phyloP scores from a whole-genome alignment of 2,797 vertebrate species.

The Euphonia xanthogaster region DNA sequence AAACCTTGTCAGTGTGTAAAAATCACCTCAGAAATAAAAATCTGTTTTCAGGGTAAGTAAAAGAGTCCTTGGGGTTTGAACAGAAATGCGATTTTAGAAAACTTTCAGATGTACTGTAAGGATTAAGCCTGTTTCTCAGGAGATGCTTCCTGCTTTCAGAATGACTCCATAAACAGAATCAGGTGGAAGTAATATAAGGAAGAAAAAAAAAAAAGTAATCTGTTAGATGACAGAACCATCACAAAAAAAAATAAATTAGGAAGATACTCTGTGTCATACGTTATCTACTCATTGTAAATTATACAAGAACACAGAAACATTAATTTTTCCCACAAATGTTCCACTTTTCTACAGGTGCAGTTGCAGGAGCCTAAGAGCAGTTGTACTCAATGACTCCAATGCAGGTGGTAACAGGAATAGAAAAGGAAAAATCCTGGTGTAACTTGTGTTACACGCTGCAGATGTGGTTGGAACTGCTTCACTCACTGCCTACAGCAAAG shows the following conservation, averaged over 20 bases:
- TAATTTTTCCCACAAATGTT: not conserved
- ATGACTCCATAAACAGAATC: not conserved
- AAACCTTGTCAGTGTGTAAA: not conserved
- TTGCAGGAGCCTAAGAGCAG: not conserved
- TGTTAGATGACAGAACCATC: not conserved
- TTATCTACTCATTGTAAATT: not conserved
- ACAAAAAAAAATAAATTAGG: not conserved
- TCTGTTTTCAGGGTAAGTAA: not conserved
- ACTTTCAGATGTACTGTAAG: not conserved
- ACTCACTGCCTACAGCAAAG: not conserved
- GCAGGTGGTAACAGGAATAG: not conserved
- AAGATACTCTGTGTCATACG: not conserved
- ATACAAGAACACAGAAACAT: not conserved
- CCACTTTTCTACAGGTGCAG: not conserved
- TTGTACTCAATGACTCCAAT: not conserved
- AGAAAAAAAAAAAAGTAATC: not conserved
- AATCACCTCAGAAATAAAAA: not conserved
- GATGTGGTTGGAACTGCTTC: not conserved
- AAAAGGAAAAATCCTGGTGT: not conserved
- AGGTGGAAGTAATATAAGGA: not conserved
- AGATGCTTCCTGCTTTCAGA: not conserved
- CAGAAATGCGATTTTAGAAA: not conserved
- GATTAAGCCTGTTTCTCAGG: not conserved
- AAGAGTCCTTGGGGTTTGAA: not conserved
- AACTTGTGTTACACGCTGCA: not conserved